Evolutionary conservation across 92 coral and sea anemone species (phyloP), one percentile per base, ranked within the genome.

Genomic region (Heteractis magnifica): DNA sequence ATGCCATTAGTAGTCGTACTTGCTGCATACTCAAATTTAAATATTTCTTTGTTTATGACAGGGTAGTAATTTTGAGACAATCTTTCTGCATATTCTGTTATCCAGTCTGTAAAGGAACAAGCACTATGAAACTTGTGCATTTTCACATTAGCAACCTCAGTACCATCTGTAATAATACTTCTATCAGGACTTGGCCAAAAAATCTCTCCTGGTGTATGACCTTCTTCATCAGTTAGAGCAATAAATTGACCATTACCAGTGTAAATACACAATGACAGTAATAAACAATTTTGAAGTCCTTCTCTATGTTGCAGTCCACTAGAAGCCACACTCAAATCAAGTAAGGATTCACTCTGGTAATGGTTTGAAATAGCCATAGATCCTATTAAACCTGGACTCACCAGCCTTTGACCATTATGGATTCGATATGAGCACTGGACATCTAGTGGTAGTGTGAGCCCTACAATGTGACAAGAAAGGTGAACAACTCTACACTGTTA

Each of bases 191-290:
- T 92, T 41, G 99, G 99, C 98, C 98, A 97, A 75, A 97, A 97
- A 5, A 97, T 85, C 65, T 93, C 94, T 19, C 98, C 98, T 12
- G 86, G 91, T 50, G 85, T 85, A 83, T 94, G 98, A 11, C 99
- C 98, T 53, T 89, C 95, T 75, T 97, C 91, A 52, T 87, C 91
- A 48, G 98, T 84, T 51, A 97, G 82, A 21, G 99, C 99, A 84
- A 97, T 89, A 74, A 94, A 97, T 72, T 97, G 99, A 77, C 99
- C 99, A 86, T 87, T 92, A 53, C 97, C 95, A 75, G 96, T 97
- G 72, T 88, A 86, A 60, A 94, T 85, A 88, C 99, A 97, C 18
- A 97, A 84, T 5, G 99, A 90, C 26, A 97, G 81, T 8, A 95
- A 97, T 53, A 92, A 74, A 81, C 99, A 97, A 52, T 93, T 95